These are phyloP conservation scores for Rousettus madagascariensis DNA, from an alignment of 2,797 vertebrate genomes.

Conservation along the genomic window DNA sequence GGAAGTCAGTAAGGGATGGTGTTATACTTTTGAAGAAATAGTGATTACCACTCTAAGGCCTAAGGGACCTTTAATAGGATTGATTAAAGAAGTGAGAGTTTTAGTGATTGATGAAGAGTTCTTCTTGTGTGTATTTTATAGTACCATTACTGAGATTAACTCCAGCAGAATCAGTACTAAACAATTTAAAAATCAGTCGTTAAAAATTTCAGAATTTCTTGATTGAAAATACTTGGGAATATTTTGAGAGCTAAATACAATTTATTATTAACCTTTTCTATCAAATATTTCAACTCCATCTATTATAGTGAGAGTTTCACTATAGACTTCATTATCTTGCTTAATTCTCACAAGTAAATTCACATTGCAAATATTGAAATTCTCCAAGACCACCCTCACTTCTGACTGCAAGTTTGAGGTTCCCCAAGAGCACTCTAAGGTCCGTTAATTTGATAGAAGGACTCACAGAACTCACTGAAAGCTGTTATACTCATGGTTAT, in stretches of 20 bases:
- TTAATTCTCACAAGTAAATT: background rate
- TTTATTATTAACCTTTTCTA: background rate
- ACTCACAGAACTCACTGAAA: background rate
- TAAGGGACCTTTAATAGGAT: background rate
- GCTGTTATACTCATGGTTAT: background rate
- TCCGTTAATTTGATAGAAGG: slow-evolving; percentile 4
- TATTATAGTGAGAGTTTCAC: background rate
- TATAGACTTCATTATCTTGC: background rate
- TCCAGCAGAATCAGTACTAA: background rate
- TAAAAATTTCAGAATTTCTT: background rate
- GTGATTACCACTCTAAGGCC: background rate
- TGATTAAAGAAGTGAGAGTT: background rate
- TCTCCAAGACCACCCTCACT: background rate
- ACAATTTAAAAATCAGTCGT: background rate
- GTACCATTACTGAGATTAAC: background rate
- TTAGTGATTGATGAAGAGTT: background rate
- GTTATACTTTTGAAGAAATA: background rate
- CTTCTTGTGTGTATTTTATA: background rate
- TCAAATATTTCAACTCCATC: background rate
- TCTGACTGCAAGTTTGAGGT: background rate
- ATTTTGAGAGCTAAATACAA: slow-evolving; percentile 5
- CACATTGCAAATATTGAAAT: background rate
- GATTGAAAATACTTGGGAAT: background rate
- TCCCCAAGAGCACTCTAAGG: background rate
- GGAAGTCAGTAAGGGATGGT: background rate